Percentiles rank a stretch among this genome's conserved stretches.
phyloP scores from a whole-genome alignment of 1,140 invertebrate genomes.

The Euwallacea fornicatus region DNA sequence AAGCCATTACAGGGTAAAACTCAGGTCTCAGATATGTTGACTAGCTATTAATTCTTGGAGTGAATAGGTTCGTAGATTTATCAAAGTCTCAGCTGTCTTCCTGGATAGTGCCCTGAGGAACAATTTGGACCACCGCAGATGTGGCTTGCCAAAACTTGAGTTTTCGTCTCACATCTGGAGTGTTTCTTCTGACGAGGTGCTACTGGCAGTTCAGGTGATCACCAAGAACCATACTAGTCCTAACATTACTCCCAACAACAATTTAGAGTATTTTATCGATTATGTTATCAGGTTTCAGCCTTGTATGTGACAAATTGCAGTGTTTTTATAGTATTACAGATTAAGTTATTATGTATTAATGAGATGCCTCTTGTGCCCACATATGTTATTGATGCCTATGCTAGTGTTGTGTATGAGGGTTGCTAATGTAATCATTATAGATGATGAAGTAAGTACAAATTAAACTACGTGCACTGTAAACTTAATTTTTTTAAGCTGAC shows the following conservation, averaged over 20 bases:
- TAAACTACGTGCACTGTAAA: no score
- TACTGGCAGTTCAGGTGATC: neutral
- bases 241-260: conserved; percentile 16
- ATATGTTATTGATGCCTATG: no score
- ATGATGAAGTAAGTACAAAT: no score
- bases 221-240: neutral
- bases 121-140: conserved; percentile 36
- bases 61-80: conserved; percentile 29
- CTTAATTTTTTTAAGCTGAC: no score
- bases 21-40: no score
- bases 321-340: no score
- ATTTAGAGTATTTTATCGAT: conserved; percentile 38
- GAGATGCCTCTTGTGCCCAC: no score
- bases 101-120: conserved; percentile 17
- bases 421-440: no score
- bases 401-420: no score
- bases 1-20: neutral
- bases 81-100: conserved; percentile 7
- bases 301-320: no score
- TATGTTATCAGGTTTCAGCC: conserved; percentile 6
- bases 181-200: neutral
- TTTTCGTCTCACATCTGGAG: conserved; percentile 6
- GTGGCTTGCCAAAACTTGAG: conserved; percentile 1
- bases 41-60: no score
- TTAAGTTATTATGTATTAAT: no score